These are phyloP conservation scores for Oncorhynchus clarkii DNA, from an alignment of 2,113 vertebrate genomes.

Conservation along the genomic window DNA sequence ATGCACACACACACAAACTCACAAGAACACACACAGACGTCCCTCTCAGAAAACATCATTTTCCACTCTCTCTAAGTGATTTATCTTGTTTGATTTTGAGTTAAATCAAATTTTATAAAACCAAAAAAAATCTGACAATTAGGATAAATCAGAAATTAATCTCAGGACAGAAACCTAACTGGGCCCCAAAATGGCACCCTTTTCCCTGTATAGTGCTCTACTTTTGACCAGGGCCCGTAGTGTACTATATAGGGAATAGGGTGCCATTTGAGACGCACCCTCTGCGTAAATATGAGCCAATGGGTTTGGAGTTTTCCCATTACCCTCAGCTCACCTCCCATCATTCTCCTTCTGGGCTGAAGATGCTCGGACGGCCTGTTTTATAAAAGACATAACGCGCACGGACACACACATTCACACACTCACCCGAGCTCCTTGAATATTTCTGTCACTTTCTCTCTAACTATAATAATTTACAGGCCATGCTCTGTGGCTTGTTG, in stretches of 20 bases:
- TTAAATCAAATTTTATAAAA: slow-evolving; percentile 62
- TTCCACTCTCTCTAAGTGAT: slow-evolving; percentile 47
- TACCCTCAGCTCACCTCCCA: slow-evolving; percentile 69
- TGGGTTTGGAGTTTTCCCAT: slow-evolving; percentile 76
- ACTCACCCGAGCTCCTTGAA: slow-evolving; percentile 46
- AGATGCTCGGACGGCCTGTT: slow-evolving; percentile 55
- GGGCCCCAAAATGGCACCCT: background rate
- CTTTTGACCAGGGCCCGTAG: no score
- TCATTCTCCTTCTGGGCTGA: slow-evolving; percentile 59
- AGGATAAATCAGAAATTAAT: slow-evolving; percentile 67
- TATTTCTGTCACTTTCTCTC: slow-evolving; percentile 69
- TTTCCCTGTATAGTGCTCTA: no score
- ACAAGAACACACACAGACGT: background rate
- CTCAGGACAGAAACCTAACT: slow-evolving; percentile 46
- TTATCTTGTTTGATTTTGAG: slow-evolving; percentile 59
- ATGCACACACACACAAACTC: background rate
- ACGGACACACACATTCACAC: slow-evolving; percentile 55
- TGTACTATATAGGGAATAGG: no score
- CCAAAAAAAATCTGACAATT: slow-evolving; percentile 55
- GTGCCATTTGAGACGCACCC: slow-evolving; percentile 17
- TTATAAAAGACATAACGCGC: slow-evolving; percentile 72
- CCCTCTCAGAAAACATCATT: background rate
- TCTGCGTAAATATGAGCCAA: slow-evolving; percentile 68
- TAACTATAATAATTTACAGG: slow-evolving; percentile 75
- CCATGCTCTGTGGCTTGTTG: slow-evolving; percentile 68